Evolutionary conservation across 2,113 vertebrate genomes (phyloP), one percentile per base, ranked within the genome.

Genomic region (Machaerirhynchus nigripectus): DNA sequence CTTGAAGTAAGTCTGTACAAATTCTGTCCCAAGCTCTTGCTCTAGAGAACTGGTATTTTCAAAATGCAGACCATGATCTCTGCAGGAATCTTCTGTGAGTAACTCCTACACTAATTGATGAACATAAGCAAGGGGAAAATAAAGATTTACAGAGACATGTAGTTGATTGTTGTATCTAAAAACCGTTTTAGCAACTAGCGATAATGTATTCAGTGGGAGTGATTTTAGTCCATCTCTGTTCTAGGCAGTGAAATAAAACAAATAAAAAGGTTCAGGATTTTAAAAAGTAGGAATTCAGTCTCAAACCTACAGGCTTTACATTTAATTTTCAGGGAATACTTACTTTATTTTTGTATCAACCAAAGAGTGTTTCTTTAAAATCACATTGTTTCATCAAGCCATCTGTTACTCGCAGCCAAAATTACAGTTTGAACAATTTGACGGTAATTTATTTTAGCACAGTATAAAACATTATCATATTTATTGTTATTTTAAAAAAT

Each of bases 351-450:
- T 94, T 78, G 15, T 57, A 57, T 67, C 80, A 84, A 94, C 31
- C 24, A n/a, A 77, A 28, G 33, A 59, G 28, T 5, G 6, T 87
- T 89, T 53, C 40, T 84, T 83, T 74, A 90, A 92, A 96, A 89
- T 47, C 61, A 35, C 44, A 59, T 69, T 95, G 75, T 96, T 96
- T 90, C 73, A 87, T 83, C 64, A 87, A 69, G 53, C 74, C 83
- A 96, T 84, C 76, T 80, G 80, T 88, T 87, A 86, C 53, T 73
- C 1, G 0, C 7, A 96, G 93, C 24, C 91, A 85, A 87, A 94
- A 88, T 22, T 64, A 46, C 57, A 84, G 56, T 79, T 78, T 87
- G 47, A 97, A 93, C 22, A 67, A 92, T 85, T 95, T 64, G 63
- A 11, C 12, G 49, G 6, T 52, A 84, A 84, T 82, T 95, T 89